Evolutionary conservation across 1,140 invertebrate species (phyloP).

Genomic region (Brachionus plicatilis): DNA sequence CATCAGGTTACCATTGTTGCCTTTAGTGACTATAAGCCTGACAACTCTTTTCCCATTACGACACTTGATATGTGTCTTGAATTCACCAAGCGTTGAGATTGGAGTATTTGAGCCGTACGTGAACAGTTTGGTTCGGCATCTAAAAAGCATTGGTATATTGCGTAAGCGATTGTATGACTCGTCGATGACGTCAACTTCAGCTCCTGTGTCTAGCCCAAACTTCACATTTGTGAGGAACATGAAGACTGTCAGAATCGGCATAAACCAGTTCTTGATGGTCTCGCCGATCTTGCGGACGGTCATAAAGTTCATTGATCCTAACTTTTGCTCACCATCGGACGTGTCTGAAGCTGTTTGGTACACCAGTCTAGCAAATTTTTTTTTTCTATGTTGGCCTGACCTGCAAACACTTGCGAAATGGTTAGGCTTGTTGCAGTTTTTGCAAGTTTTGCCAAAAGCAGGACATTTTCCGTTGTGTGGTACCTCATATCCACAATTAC

Average conservation of each 20-base stretch:
- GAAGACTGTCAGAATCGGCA: neutral
- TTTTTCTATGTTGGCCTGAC: neutral
- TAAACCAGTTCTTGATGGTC: neutral
- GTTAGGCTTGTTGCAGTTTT: neutral
- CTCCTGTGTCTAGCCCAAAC: neutral
- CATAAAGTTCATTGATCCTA: neutral
- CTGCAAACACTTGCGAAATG: neutral
- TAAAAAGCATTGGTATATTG: neutral
- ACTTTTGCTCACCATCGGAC: neutral
- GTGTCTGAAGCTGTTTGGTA: neutral
- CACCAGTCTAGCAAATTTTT: neutral
- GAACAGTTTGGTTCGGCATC: neutral
- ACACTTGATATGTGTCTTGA: neutral
- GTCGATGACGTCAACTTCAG: neutral
- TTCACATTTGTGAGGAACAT: neutral
- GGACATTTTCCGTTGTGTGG: neutral
- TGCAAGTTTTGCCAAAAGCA: neutral
- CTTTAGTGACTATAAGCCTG: neutral
- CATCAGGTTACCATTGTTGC: neutral
- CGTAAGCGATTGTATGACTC: neutral
- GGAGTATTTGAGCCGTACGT: neutral
- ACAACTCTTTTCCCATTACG: neutral
- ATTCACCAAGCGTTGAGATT: neutral
- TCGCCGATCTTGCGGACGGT: neutral
- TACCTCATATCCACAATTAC: neutral